Percentiles rank a stretch among this genome's conserved stretches.
phyloP scores from a whole-genome alignment of 2,113 vertebrate genomes.

The Falco punctatus region DNA sequence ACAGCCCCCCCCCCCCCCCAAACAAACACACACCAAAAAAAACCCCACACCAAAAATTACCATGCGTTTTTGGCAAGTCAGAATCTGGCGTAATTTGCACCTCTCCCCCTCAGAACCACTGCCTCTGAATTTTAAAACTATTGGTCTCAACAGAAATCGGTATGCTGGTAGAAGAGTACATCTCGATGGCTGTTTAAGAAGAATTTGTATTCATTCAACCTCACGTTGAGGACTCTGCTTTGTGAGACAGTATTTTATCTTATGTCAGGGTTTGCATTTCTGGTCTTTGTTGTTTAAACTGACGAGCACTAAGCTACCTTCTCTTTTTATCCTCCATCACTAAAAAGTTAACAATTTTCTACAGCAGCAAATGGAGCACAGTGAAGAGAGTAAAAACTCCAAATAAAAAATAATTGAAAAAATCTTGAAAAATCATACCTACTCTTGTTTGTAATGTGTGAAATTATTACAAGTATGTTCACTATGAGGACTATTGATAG shows the following conservation, averaged over 20 bases:
- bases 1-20: background rate
- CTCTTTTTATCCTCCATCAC: background rate
- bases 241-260: background rate
- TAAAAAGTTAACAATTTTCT: conserved; percentile 63
- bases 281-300: conserved; percentile 35
- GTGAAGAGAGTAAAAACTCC: conserved; percentile 60
- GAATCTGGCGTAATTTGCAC: background rate
- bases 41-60: background rate
- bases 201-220: background rate
- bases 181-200: background rate
- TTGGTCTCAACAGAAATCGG: conserved; percentile 7
- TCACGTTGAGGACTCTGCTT: conserved; percentile 2
- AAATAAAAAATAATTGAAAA: conserved; percentile 67
- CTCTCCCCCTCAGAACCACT: background rate
- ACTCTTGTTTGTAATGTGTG: conserved; percentile 78
- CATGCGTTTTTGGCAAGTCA: background rate
- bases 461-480: conserved; percentile 84
- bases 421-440: conserved; percentile 78
- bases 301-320: background rate
- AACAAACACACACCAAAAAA: accelerated
- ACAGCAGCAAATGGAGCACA: conserved; percentile 26
- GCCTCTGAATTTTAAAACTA: conserved; percentile 15
- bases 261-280: background rate
- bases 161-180: conserved; percentile 9
- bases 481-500: conserved; percentile 79